A percentile compares a stretch with the other conserved stretches of the same genome.
Evolutionary conservation across 2,888 invertebrate genomes (phyloP).

Genomic region (Habroteleia sp.): DNA sequence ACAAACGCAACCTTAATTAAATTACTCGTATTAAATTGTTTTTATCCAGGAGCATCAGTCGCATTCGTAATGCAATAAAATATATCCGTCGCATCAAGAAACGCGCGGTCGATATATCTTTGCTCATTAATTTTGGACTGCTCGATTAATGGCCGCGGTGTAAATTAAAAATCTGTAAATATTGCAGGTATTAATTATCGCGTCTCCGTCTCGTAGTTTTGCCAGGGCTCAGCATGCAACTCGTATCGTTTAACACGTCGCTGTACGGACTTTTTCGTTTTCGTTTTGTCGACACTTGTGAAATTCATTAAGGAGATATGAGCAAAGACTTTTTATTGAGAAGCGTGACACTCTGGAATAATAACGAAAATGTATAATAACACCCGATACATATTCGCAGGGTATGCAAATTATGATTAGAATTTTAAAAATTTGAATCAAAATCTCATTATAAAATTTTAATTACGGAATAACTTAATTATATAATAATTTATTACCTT

Average conservation of each 20-base stretch:
- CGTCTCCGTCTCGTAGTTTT: conserved; percentile 44
- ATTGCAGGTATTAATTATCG: conserved; percentile 64
- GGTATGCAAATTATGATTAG: conserved; percentile 29
- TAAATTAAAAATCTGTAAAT: conserved; percentile 65
- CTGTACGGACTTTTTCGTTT: conserved; percentile 23
- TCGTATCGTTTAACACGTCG: conserved; percentile 60
- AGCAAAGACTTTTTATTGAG: conserved; percentile 40
- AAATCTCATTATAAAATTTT: too few relatives aligned
- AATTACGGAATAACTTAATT: too few relatives aligned
- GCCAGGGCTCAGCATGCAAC: conserved; percentile 44
- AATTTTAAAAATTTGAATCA: too few relatives aligned
- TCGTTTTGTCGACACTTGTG: conserved; percentile 56
- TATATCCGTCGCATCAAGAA: conserved; percentile 21
- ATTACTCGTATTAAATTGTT: conserved; percentile 40
- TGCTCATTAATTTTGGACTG: conserved; percentile 59
- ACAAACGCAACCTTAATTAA: conserved; percentile 27
- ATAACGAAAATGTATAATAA: conserved; percentile 42
- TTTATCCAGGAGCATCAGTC: conserved; percentile 42
- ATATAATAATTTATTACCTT: too few relatives aligned
- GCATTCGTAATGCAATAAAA: conserved; percentile 44
- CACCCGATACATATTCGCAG: conserved; percentile 9
- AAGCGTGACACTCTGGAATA: conserved; percentile 30
- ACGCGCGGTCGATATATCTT: conserved; percentile 54
- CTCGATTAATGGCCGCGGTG: conserved; percentile 57
- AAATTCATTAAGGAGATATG: conserved; percentile 62